These are phyloP conservation scores for Rhineura floridana DNA, from an alignment of 2,113 vertebrate genomes.

Conservation along the genomic window DNA sequence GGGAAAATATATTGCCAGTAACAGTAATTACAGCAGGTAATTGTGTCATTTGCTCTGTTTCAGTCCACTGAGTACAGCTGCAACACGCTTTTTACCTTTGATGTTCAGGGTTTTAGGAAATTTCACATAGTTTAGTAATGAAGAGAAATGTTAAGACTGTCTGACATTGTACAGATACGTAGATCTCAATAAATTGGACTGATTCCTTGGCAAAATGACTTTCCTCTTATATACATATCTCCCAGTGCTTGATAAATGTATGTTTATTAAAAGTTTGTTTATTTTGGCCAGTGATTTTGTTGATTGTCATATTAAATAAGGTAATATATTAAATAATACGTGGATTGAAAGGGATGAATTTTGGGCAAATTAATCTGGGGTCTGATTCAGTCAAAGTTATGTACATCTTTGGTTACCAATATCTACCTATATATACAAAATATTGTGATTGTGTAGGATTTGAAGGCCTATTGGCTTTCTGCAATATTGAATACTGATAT, in stretches of 20 bases:
- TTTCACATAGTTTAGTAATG: slow-evolving; percentile 44
- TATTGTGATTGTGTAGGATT: background rate
- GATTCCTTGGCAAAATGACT: slow-evolving; percentile 16
- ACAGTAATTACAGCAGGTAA: slow-evolving; percentile 82
- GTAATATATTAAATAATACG: background rate
- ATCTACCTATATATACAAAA: background rate
- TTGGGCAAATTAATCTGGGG: background rate
- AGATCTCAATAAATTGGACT: slow-evolving; percentile 10
- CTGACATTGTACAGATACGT: slow-evolving; percentile 10
- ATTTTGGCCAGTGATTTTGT: background rate
- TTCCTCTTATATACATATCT: slow-evolving; percentile 2
- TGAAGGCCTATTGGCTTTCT: background rate
- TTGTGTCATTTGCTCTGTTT: slow-evolving; percentile 81
- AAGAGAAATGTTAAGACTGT: slow-evolving; percentile 45
- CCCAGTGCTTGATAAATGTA: background rate
- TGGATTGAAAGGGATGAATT: background rate
- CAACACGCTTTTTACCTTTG: slow-evolving; percentile 73
- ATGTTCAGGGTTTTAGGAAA: slow-evolving; percentile 64
- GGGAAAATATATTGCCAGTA: slow-evolving; percentile 75
- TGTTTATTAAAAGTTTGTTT: background rate
- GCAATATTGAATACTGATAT: background rate
- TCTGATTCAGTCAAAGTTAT: no score
- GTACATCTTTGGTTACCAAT: no score
- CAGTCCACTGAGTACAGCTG: slow-evolving; percentile 76
- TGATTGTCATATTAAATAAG: background rate